A percentile compares a stretch with the other conserved stretches of the same genome.
phyloP scores from a whole-genome alignment of 2,888 invertebrate species.

The Xestia sexstrigata region DNA sequence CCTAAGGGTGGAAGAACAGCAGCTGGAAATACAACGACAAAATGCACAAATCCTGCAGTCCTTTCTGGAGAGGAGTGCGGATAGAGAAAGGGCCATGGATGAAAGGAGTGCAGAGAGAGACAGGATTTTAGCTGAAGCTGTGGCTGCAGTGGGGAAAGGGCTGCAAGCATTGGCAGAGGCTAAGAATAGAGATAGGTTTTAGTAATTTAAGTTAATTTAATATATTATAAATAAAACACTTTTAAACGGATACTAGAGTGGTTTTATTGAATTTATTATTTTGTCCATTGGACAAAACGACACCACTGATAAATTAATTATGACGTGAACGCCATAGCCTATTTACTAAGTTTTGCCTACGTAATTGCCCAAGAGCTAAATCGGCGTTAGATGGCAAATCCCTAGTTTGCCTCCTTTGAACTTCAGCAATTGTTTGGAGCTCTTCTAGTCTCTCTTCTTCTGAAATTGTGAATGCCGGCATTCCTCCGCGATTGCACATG shows the following conservation, averaged over 20 bases:
- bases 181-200: conserved; percentile 9
- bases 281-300: no score
- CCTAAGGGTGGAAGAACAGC: conserved; percentile 15
- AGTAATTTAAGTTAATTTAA: neutral
- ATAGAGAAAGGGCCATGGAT: neutral
- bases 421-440: conserved; percentile 26
- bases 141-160: conserved; percentile 14
- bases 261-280: no score
- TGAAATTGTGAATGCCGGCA: neutral
- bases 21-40: conserved; percentile 8
- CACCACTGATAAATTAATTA: conserved; percentile 1
- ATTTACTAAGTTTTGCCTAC: conserved; percentile 1
- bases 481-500: conserved; percentile 8
- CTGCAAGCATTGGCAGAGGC: conserved; percentile 28
- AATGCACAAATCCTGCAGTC: conserved; percentile 15
- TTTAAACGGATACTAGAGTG: no score
- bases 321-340: conserved; percentile 3
- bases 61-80: conserved; percentile 15
- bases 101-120: conserved; percentile 18
- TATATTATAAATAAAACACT: no score
- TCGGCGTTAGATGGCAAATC: conserved; percentile 33
- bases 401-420: conserved; percentile 35
- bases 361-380: conserved; percentile 6
- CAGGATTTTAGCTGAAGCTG: conserved; percentile 10
- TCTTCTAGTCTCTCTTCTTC: conserved; percentile 23